phyloP scores from a whole-genome alignment of 2,113 vertebrate genomes.

The Callospermophilus lateralis region DNA sequence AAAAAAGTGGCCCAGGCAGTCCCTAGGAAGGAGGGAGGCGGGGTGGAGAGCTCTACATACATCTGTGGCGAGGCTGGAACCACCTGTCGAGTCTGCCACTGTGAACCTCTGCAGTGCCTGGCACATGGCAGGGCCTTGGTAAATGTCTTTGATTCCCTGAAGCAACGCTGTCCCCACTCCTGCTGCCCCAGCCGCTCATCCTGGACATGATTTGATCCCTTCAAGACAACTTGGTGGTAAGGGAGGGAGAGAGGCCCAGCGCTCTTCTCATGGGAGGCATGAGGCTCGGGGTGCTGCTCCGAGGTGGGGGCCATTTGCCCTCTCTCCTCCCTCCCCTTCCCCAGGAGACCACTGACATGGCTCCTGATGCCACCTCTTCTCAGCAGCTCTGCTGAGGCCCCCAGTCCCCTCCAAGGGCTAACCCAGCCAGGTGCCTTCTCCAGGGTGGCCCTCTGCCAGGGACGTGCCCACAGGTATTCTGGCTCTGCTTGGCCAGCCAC shows the following conservation, averaged over 20 bases:
- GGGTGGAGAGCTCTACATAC: fast-evolving
- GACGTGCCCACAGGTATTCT: background rate
- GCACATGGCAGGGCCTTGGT: fast-evolving
- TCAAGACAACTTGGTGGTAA: no score
- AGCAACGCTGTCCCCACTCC: background rate
- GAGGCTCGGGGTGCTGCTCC: background rate
- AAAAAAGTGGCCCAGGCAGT: background rate
- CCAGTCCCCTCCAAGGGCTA: fast-evolving
- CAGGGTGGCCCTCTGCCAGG: no score
- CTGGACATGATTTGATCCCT: fast-evolving
- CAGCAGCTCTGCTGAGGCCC: background rate
- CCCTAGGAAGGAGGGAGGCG: background rate
- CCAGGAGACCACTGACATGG: background rate
- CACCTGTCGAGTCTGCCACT: fast-evolving
- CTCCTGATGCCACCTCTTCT: background rate
- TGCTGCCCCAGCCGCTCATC: background rate
- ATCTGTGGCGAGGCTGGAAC: background rate
- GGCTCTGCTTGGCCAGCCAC: no score
- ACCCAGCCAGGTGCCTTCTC: background rate
- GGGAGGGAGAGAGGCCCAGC: background rate
- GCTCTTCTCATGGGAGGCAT: background rate
- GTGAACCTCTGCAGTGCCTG: fast-evolving
- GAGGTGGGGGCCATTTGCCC: background rate
- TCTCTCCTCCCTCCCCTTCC: fast-evolving
- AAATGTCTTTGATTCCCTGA: fast-evolving